Evolutionary conservation across 2,888 invertebrate genomes (phyloP).

Genomic region (Caenorhabditis drosophilae): DNA sequence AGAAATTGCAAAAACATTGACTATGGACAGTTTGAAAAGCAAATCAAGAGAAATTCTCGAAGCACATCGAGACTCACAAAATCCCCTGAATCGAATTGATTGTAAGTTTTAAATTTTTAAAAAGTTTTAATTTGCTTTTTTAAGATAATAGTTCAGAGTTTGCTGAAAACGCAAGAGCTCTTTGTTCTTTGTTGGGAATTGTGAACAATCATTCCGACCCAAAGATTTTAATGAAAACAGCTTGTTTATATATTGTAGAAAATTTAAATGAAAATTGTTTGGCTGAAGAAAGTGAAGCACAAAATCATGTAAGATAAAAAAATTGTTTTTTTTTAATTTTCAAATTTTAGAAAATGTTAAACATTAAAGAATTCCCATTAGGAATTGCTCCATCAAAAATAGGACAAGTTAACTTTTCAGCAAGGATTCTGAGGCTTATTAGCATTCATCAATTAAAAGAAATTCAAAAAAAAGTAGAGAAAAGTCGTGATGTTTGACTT

Average conservation of each 20-base stretch:
- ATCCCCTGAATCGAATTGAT: conserved; percentile 41
- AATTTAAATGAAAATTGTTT: conserved; percentile 32
- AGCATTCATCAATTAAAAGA: conserved; percentile 84
- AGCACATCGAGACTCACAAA: conserved; percentile 25
- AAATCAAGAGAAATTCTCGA: conserved; percentile 11
- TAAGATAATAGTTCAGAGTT: conserved; percentile 13
- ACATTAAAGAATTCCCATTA: conserved; percentile 46
- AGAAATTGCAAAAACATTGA: conserved; percentile 10
- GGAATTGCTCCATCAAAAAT: conserved; percentile 43
- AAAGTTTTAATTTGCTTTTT: too few relatives aligned
- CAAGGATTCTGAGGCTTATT: conserved; percentile 80
- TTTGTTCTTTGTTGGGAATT: conserved; percentile 45
- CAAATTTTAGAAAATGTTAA: conserved; percentile 33
- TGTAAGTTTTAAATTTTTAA: conserved; percentile 36
- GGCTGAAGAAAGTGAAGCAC: too few relatives aligned
- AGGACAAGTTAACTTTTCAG: conserved; percentile 71
- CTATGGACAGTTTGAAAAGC: conserved; percentile 6
- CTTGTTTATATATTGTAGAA: conserved; percentile 44
- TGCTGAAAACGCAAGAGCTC: conserved; percentile 25
- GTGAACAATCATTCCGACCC: conserved; percentile 37
- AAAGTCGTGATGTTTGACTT: background rate
- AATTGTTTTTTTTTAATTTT: too few relatives aligned
- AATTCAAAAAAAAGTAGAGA: conserved; percentile 78
- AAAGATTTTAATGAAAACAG: conserved; percentile 35
- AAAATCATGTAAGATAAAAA: too few relatives aligned